Base-by-base conservation (phyloP, 2,797 vertebrate genomes). In the Florisuga fusca region DNA sequence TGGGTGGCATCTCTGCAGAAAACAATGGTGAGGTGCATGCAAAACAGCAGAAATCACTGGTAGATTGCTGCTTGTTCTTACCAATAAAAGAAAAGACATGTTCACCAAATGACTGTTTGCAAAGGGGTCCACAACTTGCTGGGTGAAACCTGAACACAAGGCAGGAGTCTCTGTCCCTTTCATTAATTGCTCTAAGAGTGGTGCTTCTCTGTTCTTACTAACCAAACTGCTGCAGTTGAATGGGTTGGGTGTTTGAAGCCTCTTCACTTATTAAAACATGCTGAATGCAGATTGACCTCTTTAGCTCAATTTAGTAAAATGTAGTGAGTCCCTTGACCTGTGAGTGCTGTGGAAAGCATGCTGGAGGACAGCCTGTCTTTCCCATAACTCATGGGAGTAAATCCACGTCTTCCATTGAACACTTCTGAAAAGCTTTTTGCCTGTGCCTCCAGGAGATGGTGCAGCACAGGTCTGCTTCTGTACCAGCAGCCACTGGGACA, bases 281-380 rank as follows among this genome's bases (percentile, higher is more conserved):
- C 59, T 29, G 4, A 6, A 68, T 62, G 51, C 46, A 78, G 26
- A 85, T 74, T 51, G 38, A 61, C 19, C 64, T 63, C 12, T 18
- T 89, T 81, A 82, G 25, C 25, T 77, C 45, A 38, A 12, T 72
- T 34, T 43, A 20, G 33, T 45, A 11, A 69, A 34, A 27, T 0
- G 1, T 43, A 90, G 64, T 41, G 7, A 68, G 3, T 3, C 53
- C 26, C 14, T 76, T 81, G 68, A 64, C 58, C n/a, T 64, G 8
- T 0, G 0, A 33, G 7, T 5, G 38, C 38, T 85, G 77, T 55
- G 34, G 22, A 29, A 63, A 45, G 53, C 21, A 15, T 0, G 1
- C 25, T 48, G 62, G 53, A 36, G 62, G 51, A 41, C 53, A 61
- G 43, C 25, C 45, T 80, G 10, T 7, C n/a, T 80, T 84, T 64